Conservation (phyloP, 2,797 vertebrate genomes). For the Trichosurus vulpecula region DNA sequence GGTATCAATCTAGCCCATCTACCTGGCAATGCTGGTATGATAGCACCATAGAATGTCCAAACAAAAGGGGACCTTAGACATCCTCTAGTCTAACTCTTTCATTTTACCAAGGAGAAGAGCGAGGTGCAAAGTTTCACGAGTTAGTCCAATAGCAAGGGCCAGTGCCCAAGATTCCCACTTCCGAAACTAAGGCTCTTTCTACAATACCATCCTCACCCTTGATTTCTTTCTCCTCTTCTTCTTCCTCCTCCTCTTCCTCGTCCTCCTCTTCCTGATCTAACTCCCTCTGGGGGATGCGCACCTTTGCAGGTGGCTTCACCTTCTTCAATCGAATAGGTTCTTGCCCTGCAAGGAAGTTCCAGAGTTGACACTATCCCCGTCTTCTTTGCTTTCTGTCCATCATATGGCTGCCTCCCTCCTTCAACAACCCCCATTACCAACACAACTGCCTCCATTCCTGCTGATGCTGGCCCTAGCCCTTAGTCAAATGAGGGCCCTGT, state of each 20-base stretch:
- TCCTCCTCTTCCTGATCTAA: conserved; percentile 26
- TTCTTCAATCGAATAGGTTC: conserved; percentile 75
- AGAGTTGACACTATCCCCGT: background rate
- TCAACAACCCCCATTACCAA: background rate
- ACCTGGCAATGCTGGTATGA: background rate
- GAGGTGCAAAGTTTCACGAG: background rate
- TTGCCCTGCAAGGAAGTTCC: conserved; percentile 78
- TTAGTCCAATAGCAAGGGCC: background rate
- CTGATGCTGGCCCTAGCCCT: background rate
- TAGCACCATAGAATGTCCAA: background rate
- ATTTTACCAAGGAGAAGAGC: background rate
- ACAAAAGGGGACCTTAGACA: background rate
- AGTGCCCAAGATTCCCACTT: background rate
- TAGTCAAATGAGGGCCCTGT: background rate
- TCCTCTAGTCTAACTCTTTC: background rate
- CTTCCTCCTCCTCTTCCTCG: background rate
- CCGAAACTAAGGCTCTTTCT: conserved; percentile 55
- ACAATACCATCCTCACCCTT: background rate
- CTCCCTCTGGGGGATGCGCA: conserved; percentile 71
- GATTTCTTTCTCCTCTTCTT: background rate
- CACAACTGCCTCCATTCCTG: background rate
- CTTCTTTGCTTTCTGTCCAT: background rate
- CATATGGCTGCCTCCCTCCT: background rate
- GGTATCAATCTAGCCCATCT: background rate
- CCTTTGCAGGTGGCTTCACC: conserved; percentile 77